phyloP scores from a whole-genome alignment of 2,888 invertebrate genomes.

The Siphonodentalium dalli region DNA sequence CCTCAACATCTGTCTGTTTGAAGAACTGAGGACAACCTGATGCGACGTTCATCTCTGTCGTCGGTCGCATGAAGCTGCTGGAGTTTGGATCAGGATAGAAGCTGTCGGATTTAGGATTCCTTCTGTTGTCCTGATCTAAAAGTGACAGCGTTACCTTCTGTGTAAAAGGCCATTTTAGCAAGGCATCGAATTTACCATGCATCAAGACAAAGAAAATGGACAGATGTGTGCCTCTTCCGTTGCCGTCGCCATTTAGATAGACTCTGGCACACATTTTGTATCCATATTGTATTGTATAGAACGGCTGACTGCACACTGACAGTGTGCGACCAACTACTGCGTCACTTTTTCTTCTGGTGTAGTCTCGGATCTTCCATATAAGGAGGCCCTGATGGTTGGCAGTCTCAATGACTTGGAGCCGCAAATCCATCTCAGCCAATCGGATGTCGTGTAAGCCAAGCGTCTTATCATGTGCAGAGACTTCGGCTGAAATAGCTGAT shows the following conservation, averaged over 20 bases:
- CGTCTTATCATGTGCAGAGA: constrained; percentile 23
- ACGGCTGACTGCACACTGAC: constrained; percentile 51
- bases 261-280: constrained; percentile 55
- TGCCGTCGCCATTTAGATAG: constrained; percentile 54
- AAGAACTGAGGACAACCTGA: constrained; percentile 41
- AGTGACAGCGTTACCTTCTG: constrained; percentile 44
- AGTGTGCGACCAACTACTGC: constrained; percentile 35
- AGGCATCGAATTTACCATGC: constrained; percentile 46
- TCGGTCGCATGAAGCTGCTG: constrained; percentile 39
- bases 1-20: constrained; percentile 28
- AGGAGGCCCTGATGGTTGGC: constrained; percentile 41
- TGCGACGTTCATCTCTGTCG: constrained; percentile 50
- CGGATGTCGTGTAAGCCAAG: constrained; percentile 30
- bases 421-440: constrained; percentile 38
- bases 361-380: constrained; percentile 49
- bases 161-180: constrained; percentile 48
- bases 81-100: constrained; percentile 47
- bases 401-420: constrained; percentile 39
- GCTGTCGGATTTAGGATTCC: constrained; percentile 36
- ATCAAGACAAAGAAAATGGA: constrained; percentile 51
- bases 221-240: constrained; percentile 43
- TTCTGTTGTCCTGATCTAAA: constrained; percentile 37
- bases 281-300: constrained; percentile 44
- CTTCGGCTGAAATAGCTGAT: no score
- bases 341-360: constrained; percentile 34